A percentile compares a stretch with the other conserved stretches of the same genome.
Conservation (phyloP, 2,888 invertebrate genomes). For the Chrysopilus asiliformis region DNA sequence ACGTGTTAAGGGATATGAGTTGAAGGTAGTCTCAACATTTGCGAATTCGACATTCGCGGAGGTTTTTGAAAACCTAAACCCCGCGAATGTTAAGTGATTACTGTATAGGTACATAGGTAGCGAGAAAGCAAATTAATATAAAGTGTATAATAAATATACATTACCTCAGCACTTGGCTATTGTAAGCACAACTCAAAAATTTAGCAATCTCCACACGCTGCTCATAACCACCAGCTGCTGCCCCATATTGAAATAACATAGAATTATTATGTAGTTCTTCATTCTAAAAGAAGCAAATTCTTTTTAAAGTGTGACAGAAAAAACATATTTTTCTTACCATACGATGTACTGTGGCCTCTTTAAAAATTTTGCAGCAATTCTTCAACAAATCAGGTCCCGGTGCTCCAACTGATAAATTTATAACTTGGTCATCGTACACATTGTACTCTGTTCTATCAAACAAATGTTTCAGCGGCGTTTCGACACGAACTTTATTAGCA, state of each 20-base stretch:
- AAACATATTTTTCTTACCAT: conserved; percentile 26
- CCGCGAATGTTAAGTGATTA: no score
- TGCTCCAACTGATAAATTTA: conserved; percentile 41
- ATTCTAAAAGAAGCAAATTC: conserved; percentile 20
- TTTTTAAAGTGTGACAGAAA: neutral
- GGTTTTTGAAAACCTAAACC: no score
- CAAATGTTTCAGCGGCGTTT: conserved; percentile 29
- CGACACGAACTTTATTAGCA: no score
- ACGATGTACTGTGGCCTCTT: conserved; percentile 37
- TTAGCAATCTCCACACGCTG: conserved; percentile 37
- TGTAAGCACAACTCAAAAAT: conserved; percentile 37
- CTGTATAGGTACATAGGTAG: no score
- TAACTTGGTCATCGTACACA: conserved; percentile 35
- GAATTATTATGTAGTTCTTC: conserved; percentile 27
- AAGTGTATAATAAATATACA: conserved; percentile 1
- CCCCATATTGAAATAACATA: conserved; percentile 42
- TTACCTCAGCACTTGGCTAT: conserved; percentile 34
- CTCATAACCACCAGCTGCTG: conserved; percentile 38
- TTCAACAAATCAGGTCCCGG: conserved; percentile 41
- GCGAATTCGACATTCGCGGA: no score
- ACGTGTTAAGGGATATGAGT: no score
- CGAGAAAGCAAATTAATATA: neutral
- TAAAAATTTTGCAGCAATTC: conserved; percentile 36
- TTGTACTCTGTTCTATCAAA: conserved; percentile 38
- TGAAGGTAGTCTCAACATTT: no score